Base-by-base conservation (phyloP, 2,797 vertebrate genomes). In the Enteromius argenteus region DNA sequence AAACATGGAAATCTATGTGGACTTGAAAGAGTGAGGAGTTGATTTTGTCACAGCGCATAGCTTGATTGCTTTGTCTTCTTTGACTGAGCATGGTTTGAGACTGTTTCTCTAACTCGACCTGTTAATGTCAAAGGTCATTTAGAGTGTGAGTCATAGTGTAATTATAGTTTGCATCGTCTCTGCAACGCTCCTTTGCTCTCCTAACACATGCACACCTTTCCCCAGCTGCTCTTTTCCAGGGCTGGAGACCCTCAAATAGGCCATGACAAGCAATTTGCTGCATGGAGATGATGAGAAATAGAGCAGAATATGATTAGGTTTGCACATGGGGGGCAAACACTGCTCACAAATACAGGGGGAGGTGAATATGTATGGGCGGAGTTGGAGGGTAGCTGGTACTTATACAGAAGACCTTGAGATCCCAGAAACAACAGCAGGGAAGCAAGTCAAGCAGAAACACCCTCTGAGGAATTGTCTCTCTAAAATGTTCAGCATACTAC, bases 261-360 rank as follows among this genome's bases (percentile, higher is more conserved):
- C 87, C 85, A 89, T 93, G 90, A 91, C 90, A 93, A 92, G 89
- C 89, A 92, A 92, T 94, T 93, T 94, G 91, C 88, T 87, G 87
- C 88, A 86, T 89, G 90, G 90, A 88, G 90, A 89, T 79, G 86
- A 83, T 86, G 90, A 93, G 92, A 94, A 92, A 93, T 91, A 84
- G 89, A 58, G 86, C 90, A 89, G 87, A 91, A 91, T 80, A 88
- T 80, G 91, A 82, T 86, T 86, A 89, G 76, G 81, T 90, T 84
- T 78, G 83, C 84, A 62, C 35, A 64, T 21, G 88, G 75, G 27
- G 79, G 85, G 91, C 84, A 80, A 76, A 86, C 84, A 85, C 88
- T 8, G 66, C 86, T 78, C 72, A 89, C 77, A 89, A 89, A 91
- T 88, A 89, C 77, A 71, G 86, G 87, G 74, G 83, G 21, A 86